Evolutionary conservation across 2,797 vertebrate species (phyloP).

Genomic region (Fundulus diaphanus): DNA sequence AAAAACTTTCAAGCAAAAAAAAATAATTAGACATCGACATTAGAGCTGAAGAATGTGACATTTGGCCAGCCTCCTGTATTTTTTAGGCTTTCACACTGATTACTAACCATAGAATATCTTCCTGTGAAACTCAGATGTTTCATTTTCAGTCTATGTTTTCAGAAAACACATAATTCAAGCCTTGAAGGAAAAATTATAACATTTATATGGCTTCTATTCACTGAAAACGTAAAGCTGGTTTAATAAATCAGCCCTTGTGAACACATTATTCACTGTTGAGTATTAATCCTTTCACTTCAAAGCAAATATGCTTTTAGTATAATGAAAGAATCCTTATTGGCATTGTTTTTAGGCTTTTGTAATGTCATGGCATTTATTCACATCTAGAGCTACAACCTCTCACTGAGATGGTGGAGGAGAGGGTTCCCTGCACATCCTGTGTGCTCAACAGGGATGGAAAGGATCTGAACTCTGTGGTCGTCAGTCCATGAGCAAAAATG

Average conservation of each 20-base stretch:
- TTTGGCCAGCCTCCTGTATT: not conserved
- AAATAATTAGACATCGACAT: slow-evolving; percentile 4
- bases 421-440: not conserved
- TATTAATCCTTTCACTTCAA: not conserved
- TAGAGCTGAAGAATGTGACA: not conserved
- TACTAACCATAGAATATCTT: slow-evolving; percentile 4
- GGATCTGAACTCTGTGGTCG: not conserved
- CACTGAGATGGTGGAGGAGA: not conserved
- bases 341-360: not conserved
- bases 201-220: slow-evolving; percentile 36
- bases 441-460: not conserved
- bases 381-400: no score
- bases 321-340: not conserved
- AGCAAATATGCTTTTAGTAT: not conserved
- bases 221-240: slow-evolving; percentile 1
- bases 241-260: slow-evolving; percentile 7
- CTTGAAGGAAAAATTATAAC: not conserved
- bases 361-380: no score
- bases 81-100: not conserved
- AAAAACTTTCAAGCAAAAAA: slow-evolving; percentile 2
- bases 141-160: slow-evolving; percentile 13
- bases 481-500: not conserved
- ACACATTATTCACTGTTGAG: not conserved
- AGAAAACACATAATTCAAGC: slow-evolving; percentile 19
- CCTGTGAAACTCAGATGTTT: slow-evolving; percentile 1